Base-by-base conservation (phyloP, 2,888 invertebrate genomes). In the Heteromurus nitidus region DNA sequence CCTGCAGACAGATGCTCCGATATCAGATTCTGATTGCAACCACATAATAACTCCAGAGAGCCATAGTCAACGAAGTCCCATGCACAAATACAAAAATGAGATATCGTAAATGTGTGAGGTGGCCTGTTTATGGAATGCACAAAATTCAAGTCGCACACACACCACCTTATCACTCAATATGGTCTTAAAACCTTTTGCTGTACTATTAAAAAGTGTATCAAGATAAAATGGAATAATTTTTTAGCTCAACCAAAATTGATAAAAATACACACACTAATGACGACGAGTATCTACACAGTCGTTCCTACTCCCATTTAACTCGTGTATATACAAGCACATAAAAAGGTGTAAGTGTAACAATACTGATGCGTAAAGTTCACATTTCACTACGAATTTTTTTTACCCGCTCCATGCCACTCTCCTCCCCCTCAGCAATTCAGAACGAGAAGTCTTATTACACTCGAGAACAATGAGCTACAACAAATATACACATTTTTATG, bases 1-100 rank as follows among this genome's bases (percentile, higher is more conserved):
- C 75, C 75, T 76, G 75, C 67, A 58, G 58, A 76, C 58, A 28
- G 74, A 31, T 24, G 11, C 3, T 68, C 58, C 58, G 75, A 58
- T 76, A 76, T 53, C 74, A 65, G 20, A 65, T 65, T 64, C 42
- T 76, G 42, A 67, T 68, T 76, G 20, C 50, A 13, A 50, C 50
- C 18, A n/a, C 5, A n/a, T n/a, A n/a, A n/a, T n/a, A n/a, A n/a
- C n/a, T n/a, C n/a, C n/a, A n/a, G n/a, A n/a, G n/a, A n/a, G n/a
- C n/a, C n/a, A n/a, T n/a, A n/a, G n/a, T n/a, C n/a, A n/a, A n/a
- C n/a, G n/a, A n/a, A n/a, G n/a, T n/a, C n/a, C n/a, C n/a, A n/a
- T n/a, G n/a, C n/a, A n/a, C n/a, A n/a, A n/a, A n/a, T n/a, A n/a
- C n/a, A n/a, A n/a, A n/a, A n/a, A n/a, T n/a, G n/a, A n/a, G n/a